Evolutionary conservation across 2,888 invertebrate genomes (phyloP), one percentile per base, ranked within the genome.

Genomic region (Leucozona laternaria): DNA sequence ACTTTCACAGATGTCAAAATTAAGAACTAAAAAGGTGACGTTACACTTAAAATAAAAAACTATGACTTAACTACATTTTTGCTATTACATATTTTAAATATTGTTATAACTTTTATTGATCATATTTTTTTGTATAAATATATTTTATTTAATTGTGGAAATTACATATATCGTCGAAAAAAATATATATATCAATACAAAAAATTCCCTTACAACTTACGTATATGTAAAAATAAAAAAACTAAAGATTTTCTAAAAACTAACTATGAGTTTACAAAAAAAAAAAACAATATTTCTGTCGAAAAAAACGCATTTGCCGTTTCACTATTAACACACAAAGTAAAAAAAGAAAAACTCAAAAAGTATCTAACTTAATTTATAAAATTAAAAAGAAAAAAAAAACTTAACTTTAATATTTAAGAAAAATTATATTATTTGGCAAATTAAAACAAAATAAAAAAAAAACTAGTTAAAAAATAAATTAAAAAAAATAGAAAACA

Each of bases 401-500:
- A 48, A 22, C 31, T 25, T 40, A 57, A 66, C 17, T 34, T 48
- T 31, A 48, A 73, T 73, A 60, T 50, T 57, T 57, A 55, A 55
- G 28, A 25, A 75, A 81, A 58, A 60, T 13, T 37, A 22, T 68
- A 68, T 53, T 68, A 48, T 48, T 55, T 79, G 75, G 64, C 75
- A 66, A 66, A 64, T 43, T 43, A 66, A 78, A 73, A n/a, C 15
- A 50, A 34, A 62, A 34, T 40, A 55, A 64, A 34, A 55, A 55
- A 64, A 34, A 55, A 73, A 34, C 22, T 50, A 75, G 64, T 48
- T 53, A 79, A 72, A 64, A 28, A 25, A 22, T 31, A n/a, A 53
- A 73, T 34, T n/a, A 43, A n/a, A 7, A n/a, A 43, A 17, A 28
- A 83, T 55, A 71, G 71, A 71, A 83, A 76, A 48, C 15, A 80